Evolutionary conservation across 37 sponge, comb jelly and placozoan genomes (phyloP).

Genomic region (Cladorhizidae sp.): DNA sequence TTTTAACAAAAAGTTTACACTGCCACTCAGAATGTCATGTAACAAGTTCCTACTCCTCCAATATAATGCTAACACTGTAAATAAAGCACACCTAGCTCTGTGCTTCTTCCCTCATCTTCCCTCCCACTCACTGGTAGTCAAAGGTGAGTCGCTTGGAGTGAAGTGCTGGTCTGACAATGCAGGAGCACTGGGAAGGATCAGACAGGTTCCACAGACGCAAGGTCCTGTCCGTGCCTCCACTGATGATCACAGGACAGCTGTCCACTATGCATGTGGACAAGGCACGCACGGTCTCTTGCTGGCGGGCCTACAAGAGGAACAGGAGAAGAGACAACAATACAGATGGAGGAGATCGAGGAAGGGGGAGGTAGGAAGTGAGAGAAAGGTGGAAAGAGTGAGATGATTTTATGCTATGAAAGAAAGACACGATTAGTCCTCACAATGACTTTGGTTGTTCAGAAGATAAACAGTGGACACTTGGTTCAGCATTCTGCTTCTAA

Average conservation of each 20-base stretch:
- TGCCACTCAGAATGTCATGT: too few relatives aligned
- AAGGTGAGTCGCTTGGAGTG: constrained; percentile 16
- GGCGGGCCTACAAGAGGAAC: constrained; percentile 23
- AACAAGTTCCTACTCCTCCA: too few relatives aligned
- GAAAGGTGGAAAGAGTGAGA: background rate
- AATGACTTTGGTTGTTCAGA: too few relatives aligned
- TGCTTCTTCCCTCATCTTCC: background rate
- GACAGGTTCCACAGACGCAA: constrained; percentile 80
- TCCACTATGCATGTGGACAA: constrained; percentile 54
- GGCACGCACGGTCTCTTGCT: constrained; percentile 56
- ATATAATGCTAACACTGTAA: too few relatives aligned
- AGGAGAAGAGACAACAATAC: too few relatives aligned
- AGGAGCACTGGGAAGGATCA: constrained; percentile 50
- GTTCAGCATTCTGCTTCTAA: too few relatives aligned
- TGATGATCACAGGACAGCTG: constrained; percentile 59
- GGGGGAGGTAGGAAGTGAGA: background rate
- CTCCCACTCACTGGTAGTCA: constrained; percentile 35
- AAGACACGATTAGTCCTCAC: too few relatives aligned
- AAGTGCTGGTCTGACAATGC: constrained; percentile 41
- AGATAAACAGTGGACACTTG: too few relatives aligned
- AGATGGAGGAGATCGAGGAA: background rate
- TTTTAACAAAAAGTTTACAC: too few relatives aligned
- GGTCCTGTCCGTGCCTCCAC: constrained; percentile 78
- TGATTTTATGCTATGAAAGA: too few relatives aligned
- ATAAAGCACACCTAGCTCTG: too few relatives aligned